phyloP scores from a whole-genome alignment of 2,113 vertebrate genomes.

The Climacteris rufus region DNA sequence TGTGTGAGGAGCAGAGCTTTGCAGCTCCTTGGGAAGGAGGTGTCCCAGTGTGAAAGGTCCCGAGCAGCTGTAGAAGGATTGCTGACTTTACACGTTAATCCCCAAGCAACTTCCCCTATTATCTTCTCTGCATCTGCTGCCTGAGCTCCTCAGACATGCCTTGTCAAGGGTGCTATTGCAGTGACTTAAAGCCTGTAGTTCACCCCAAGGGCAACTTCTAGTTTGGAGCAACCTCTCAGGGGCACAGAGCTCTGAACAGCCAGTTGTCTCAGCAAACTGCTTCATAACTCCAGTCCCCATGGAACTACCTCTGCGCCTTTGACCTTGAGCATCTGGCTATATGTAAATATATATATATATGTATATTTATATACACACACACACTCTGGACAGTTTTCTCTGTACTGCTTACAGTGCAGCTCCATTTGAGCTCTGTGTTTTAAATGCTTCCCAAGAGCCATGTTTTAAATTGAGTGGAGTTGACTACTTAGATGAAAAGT shows the following conservation, averaged over 20 bases:
- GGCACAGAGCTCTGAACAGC: not conserved
- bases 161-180: not conserved
- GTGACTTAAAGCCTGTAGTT: not conserved
- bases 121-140: not conserved
- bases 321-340: conserved; percentile 47
- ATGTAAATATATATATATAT: conserved; percentile 1
- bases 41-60: not conserved
- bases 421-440: conserved; percentile 42
- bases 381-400: conserved; percentile 1
- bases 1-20: not conserved
- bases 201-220: not conserved
- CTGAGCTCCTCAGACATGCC: not conserved
- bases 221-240: not conserved
- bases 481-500: conserved; percentile 60
- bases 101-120: not conserved
- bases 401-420: conserved; percentile 43
- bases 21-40: not conserved
- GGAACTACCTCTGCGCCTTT: not conserved
- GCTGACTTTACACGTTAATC: not conserved
- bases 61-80: not conserved
- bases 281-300: not conserved
- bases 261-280: not conserved
- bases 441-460: conserved; percentile 56
- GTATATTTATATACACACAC: not conserved
- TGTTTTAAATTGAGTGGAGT: conserved; percentile 51